Conservation (phyloP, 1,140 invertebrate genomes). For the Meloidogyne chitwoodi region DNA sequence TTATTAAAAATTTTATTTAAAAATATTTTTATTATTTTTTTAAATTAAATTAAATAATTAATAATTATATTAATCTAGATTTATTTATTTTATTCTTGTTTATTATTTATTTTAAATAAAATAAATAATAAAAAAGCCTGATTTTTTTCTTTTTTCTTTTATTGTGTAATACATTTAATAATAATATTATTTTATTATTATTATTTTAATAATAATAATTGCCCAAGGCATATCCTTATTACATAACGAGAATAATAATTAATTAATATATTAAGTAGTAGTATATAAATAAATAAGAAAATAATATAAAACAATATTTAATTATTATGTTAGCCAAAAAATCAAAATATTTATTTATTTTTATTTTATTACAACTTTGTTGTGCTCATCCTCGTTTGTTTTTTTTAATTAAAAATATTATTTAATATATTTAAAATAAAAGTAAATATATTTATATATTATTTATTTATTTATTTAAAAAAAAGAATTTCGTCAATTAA, state of each 20-base stretch:
- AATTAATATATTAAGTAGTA: neutral
- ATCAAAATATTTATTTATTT: neutral
- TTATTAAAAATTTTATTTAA: too few species aligned
- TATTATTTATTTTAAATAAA: too few species aligned
- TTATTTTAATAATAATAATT: neutral
- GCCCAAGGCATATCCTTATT: neutral
- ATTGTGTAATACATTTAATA: too few species aligned
- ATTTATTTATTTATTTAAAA: neutral
- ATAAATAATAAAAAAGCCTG: too few species aligned
- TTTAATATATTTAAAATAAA: neutral
- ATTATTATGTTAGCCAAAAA: neutral
- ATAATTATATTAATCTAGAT: too few species aligned
- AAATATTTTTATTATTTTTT: too few species aligned
- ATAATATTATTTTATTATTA: too few species aligned
- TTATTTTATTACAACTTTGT: neutral
- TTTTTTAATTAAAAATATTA: neutral
- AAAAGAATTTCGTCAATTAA: conserved; percentile 56
- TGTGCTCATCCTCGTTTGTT: neutral
- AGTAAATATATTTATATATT: neutral
- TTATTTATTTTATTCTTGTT: too few species aligned
- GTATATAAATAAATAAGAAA: neutral
- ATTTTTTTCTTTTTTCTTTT: too few species aligned
- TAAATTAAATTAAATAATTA: too few species aligned
- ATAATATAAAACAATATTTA: neutral
- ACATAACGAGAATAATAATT: too few species aligned